Evolutionary conservation across 2,888 invertebrate species (phyloP), one percentile per base, ranked within the genome.

Genomic region (Lepidocyrtoides sp.): DNA sequence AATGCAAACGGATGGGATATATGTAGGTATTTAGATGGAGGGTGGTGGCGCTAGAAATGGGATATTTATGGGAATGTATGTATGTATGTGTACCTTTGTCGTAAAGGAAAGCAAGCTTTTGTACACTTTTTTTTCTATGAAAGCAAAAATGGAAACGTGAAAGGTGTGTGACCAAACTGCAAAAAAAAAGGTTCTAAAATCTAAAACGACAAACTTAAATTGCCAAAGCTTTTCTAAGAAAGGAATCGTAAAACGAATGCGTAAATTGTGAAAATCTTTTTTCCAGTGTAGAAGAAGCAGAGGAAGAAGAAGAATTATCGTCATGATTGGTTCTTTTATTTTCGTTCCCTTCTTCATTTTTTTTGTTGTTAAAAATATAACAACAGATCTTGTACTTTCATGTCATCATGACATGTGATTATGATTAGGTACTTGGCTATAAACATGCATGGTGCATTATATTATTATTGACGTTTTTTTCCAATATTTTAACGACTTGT

Each of bases 181-280:
- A 72, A 72, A 72, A 72, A 72, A 72, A 72, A 20, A 41, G 72
- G 14, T 26, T 63, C 23, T n/a, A 48, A 51, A 57, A n/a, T 72
- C 44, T 44, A 79, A 79, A 79, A 54, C 51, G 17, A 79, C 29
- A 23, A 79, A 79, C 29, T 36, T 10, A 51, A 23, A 75, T 75
- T 75, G 48, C 75, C 57, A 4, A 60, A 32, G 23, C 75, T 60
- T 41, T 85, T 85, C 85, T 54, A 20, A 44, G 85, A 85, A 85
- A 48, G 54, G 12, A n/a, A 26, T 57, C 57, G 41, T 72, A 57
- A 72, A 85, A 84, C 2, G 44, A 54, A 32, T 85, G 85, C 85
- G 85, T 85, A 85, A 51, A 75, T 54, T 85, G 48, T 29, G 84
- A 85, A 72, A 85, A 66, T 26, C 26, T 66, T n/a, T n/a, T n/a